A percentile compares a stretch with the other conserved stretches of the same genome.
Conservation (phyloP, 2,113 vertebrate species). For the Notothenia rossii region DNA sequence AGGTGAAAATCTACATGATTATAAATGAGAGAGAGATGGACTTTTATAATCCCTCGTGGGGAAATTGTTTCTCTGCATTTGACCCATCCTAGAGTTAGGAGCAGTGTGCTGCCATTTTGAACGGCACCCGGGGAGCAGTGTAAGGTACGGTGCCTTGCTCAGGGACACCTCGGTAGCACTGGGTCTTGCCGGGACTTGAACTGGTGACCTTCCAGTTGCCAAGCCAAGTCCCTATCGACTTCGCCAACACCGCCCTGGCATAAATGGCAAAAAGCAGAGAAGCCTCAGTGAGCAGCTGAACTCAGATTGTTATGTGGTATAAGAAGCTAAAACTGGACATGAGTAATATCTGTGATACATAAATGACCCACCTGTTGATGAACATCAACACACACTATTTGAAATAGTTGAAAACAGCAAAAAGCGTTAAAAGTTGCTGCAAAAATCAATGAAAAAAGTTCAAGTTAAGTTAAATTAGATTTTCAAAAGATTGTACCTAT, state of each 20-base stretch:
- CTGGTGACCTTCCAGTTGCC: too few species aligned
- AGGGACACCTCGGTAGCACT: too few species aligned
- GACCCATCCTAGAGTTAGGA: too few species aligned
- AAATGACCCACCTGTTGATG: constrained; percentile 23
- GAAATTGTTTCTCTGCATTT: too few species aligned
- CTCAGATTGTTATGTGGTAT: neutral
- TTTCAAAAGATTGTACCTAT: neutral
- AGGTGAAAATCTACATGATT: neutral
- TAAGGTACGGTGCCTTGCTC: too few species aligned
- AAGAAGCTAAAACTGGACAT: constrained; percentile 18
- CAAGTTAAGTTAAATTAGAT: neutral
- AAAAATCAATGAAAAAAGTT: neutral
- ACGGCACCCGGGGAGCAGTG: too few species aligned
- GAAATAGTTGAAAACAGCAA: neutral
- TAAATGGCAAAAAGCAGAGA: neutral
- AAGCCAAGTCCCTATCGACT: too few species aligned
- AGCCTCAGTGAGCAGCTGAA: constrained; percentile 1
- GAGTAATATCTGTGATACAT: neutral
- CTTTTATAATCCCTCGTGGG: too few species aligned
- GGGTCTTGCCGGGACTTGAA: too few species aligned
- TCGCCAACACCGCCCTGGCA: too few species aligned
- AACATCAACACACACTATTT: constrained; percentile 10
- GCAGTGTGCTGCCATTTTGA: too few species aligned
- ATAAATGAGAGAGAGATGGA: too few species aligned
- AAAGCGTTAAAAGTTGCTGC: neutral